Evolutionary conservation across 2,888 invertebrate species (phyloP).

Genomic region (Epiblema foenella): DNA sequence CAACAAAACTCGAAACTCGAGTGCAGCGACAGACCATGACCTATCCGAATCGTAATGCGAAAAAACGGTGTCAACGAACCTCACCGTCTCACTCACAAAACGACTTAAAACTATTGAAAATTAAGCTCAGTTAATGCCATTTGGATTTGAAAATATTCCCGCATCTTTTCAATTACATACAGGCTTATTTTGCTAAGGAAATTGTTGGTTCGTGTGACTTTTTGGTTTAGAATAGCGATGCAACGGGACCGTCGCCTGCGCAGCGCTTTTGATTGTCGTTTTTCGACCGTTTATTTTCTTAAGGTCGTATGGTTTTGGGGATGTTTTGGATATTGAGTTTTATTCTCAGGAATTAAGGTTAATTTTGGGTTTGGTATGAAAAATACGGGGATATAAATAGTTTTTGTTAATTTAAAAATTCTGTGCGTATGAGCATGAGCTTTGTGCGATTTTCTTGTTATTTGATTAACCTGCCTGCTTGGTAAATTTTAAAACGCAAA

Average conservation of each 20-base stretch:
- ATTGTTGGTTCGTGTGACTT: background rate
- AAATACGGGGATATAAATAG: background rate
- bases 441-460: constrained; percentile 19
- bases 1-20: constrained; percentile 21
- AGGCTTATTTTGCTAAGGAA: background rate
- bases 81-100: background rate
- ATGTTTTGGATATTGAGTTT: background rate
- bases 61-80: constrained; percentile 46
- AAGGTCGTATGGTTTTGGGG: constrained; percentile 16
- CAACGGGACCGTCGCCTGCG: constrained; percentile 31
- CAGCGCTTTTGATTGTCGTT: constrained; percentile 32
- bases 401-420: constrained; percentile 32
- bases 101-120: background rate
- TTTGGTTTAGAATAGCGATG: background rate
- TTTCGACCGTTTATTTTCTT: constrained; percentile 27
- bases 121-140: background rate
- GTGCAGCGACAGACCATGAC: constrained; percentile 40
- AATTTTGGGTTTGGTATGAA: background rate
- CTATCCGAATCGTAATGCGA: constrained; percentile 42
- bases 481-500: background rate
- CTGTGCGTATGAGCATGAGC: constrained; percentile 20
- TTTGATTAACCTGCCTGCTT: background rate
- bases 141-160: background rate
- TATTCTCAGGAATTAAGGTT: background rate
- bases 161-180: background rate